These are phyloP conservation scores for Hirudinaria manillensis DNA, from an alignment of 2,888 invertebrate genomes.

Conservation along the genomic window DNA sequence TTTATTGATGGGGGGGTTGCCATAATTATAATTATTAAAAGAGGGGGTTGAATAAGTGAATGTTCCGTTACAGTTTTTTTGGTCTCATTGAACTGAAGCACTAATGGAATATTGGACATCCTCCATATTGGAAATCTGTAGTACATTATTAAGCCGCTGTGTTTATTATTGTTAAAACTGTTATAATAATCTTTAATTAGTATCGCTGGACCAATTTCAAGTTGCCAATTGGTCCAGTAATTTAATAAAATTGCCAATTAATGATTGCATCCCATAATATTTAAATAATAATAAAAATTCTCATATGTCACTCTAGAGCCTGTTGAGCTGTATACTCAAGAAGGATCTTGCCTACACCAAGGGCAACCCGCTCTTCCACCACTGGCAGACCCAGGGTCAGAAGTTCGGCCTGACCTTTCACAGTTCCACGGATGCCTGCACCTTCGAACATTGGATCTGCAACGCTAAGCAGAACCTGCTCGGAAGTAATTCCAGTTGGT, in stretches of 20 bases:
- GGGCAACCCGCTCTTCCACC: constrained; percentile 96
- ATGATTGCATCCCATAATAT: background rate
- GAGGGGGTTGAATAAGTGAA: too few species aligned
- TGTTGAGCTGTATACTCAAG: constrained; percentile 87
- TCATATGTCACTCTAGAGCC: constrained; percentile 62
- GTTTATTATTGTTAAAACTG: too few species aligned
- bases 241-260: background rate
- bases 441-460: constrained; percentile 74
- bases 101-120: too few species aligned
- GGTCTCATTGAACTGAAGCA: too few species aligned
- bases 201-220: too few species aligned
- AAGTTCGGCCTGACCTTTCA: constrained; percentile 92
- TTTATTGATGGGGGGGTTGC: too few species aligned
- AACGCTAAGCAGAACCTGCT: constrained; percentile 36
- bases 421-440: constrained; percentile 83
- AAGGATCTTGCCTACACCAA: constrained; percentile 93
- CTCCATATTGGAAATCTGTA: too few species aligned
- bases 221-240: too few species aligned
- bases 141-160: too few species aligned
- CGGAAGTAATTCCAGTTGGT: constrained; percentile 26
- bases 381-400: constrained; percentile 92
- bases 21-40: too few species aligned
- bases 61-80: too few species aligned
- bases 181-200: too few species aligned
- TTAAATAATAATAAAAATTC: background rate